Conservation (phyloP, 2,888 invertebrate species). For the Lacanobia oleracea region DNA sequence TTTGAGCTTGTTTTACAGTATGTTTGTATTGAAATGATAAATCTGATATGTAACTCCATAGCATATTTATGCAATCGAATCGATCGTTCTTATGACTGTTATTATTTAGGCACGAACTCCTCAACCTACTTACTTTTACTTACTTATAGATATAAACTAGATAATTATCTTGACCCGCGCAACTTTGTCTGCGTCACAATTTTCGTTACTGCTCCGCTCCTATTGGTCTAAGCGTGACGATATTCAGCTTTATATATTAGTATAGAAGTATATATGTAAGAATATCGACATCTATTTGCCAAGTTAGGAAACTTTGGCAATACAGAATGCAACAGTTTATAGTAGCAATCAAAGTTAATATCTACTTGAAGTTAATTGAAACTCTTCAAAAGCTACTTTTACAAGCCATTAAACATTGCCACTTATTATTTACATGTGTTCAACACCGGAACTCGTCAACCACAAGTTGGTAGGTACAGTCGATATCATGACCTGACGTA, state of each 20-base stretch:
- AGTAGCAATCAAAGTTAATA: not conserved
- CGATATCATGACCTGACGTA: conserved; percentile 39
- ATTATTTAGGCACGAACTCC: too few species aligned
- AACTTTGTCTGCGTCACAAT: too few species aligned
- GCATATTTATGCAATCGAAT: too few species aligned
- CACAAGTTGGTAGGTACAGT: not conserved
- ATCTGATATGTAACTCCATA: too few species aligned
- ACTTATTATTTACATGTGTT: conserved; percentile 10
- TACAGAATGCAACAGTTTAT: not conserved
- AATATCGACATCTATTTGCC: not conserved
- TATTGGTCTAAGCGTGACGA: too few species aligned
- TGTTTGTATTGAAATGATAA: too few species aligned
- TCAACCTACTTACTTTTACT: too few species aligned
- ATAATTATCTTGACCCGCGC: too few species aligned
- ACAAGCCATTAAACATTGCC: not conserved
- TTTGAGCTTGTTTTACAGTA: conserved; percentile 19
- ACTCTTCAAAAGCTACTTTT: not conserved
- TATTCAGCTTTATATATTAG: too few species aligned
- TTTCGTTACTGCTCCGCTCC: too few species aligned
- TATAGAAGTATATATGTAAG: not conserved
- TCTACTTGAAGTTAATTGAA: not conserved
- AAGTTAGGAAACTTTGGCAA: not conserved
- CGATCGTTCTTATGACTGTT: too few species aligned
- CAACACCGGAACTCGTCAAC: conserved; percentile 39
- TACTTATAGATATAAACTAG: too few species aligned